These are phyloP conservation scores for Euplagia quadripunctaria DNA, from an alignment of 2,888 invertebrate genomes.

Conservation along the genomic window DNA sequence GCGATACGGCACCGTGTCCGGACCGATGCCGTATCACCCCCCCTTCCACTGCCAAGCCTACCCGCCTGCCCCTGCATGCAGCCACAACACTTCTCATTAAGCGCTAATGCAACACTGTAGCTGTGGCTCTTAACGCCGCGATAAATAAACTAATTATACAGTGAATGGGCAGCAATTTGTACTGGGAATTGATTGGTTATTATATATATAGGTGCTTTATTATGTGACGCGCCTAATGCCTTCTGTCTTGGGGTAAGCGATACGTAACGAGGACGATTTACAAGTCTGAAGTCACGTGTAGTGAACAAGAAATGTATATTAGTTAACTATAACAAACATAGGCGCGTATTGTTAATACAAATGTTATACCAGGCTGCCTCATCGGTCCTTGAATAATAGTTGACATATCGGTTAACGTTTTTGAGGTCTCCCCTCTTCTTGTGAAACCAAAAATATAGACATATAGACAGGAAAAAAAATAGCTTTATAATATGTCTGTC, in stretches of 20 bases:
- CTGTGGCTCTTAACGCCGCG: constrained; percentile 47
- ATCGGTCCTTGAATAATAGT: neutral
- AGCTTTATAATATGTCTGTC: too few relatives aligned
- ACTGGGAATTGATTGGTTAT: constrained; percentile 55
- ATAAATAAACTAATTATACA: constrained; percentile 64
- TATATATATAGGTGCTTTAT: constrained; percentile 28
- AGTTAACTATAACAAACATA: neutral
- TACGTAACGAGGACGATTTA: constrained; percentile 9
- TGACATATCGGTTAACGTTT: neutral
- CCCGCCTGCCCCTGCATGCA: constrained; percentile 29
- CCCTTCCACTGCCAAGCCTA: constrained; percentile 5
- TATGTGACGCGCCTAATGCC: constrained; percentile 17
- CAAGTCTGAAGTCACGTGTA: neutral
- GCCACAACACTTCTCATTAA: constrained; percentile 56
- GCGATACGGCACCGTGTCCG: constrained; percentile 4
- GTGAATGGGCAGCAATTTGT: constrained; percentile 55
- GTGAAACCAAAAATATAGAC: too few relatives aligned
- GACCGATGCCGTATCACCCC: neutral
- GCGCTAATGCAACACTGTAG: constrained; percentile 55
- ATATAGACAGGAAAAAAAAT: too few relatives aligned
- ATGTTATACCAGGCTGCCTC: neutral
- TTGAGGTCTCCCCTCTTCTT: neutral
- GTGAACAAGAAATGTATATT: neutral
- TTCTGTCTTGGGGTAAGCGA: constrained; percentile 13
- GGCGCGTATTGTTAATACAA: neutral